These are phyloP conservation scores for Astreopora myriophthalma DNA, from an alignment of 64 coral and sea anemone species.

Conservation along the genomic window DNA sequence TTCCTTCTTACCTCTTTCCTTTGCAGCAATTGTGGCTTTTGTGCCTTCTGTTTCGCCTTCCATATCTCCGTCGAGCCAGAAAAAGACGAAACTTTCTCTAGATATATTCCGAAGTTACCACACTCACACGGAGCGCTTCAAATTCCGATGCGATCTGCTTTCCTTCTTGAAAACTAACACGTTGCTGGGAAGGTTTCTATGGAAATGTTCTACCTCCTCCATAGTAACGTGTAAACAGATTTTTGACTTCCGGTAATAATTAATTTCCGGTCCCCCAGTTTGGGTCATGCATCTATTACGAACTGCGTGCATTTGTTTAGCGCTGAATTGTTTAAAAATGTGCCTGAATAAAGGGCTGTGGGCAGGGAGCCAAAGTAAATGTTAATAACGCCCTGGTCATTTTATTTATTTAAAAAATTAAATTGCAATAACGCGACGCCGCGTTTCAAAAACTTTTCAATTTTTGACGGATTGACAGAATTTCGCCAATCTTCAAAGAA, in stretches of 20 bases:
- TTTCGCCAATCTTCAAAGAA: no score
- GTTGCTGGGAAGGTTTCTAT: conserved; percentile 8
- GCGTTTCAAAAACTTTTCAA: no score
- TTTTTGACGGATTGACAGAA: no score
- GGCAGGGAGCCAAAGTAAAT: no score
- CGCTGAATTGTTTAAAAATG: no score
- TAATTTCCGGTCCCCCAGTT: not conserved
- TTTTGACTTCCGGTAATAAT: not conserved
- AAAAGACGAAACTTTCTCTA: not conserved
- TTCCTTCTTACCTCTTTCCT: conserved; percentile 81
- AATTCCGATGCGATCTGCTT: conserved; percentile 45
- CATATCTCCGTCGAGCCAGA: not conserved
- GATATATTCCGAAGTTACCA: not conserved
- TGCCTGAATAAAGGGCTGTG: no score
- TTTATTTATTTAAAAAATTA: no score
- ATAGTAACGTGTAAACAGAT: conserved; percentile 37
- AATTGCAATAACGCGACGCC: no score
- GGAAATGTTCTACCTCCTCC: not conserved
- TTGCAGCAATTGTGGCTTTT: conserved; percentile 79
- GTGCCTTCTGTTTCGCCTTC: conserved; percentile 31
- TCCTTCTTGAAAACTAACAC: not conserved
- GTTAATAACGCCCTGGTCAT: no score
- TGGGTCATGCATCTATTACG: no score
- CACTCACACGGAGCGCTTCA: not conserved
- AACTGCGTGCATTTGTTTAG: no score